A percentile compares a stretch with the other conserved stretches of the same genome.
Conservation (phyloP, 1,140 invertebrate species). For the Dinoponera quadriceps region DNA sequence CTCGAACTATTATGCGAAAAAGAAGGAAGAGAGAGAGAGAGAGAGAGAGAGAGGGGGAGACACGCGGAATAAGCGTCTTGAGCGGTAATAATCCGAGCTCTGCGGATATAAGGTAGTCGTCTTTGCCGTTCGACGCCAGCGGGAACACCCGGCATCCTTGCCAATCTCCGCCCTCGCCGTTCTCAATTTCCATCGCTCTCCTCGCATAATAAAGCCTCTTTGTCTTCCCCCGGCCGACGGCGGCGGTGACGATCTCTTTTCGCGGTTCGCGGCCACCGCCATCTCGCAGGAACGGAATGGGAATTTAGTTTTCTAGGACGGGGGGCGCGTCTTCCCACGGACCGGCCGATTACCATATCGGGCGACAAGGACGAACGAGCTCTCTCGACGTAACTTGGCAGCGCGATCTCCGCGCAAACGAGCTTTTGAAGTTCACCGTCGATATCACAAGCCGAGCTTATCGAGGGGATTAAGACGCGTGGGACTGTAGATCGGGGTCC, state of each 20-base stretch:
- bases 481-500: not conserved
- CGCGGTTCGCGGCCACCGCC: conserved; percentile 38
- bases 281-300: conserved; percentile 55
- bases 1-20: not conserved
- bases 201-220: conserved; percentile 76
- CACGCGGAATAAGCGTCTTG: conserved; percentile 2
- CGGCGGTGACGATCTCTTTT: conserved; percentile 37
- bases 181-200: conserved; percentile 72
- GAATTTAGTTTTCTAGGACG: conserved; percentile 68
- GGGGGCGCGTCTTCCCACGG: conserved; percentile 61
- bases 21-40: not conserved
- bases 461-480: conserved; percentile 13
- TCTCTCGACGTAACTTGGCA: conserved; percentile 38
- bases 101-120: conserved; percentile 68
- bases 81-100: conserved; percentile 60
- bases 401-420: conserved; percentile 30
- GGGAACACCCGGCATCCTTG: conserved; percentile 49
- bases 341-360: conserved; percentile 73
- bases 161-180: conserved; percentile 68
- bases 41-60: not conserved
- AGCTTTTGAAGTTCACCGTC: conserved; percentile 42
- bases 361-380: conserved; percentile 46
- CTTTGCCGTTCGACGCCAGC: conserved; percentile 39
- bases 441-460: conserved; percentile 22
- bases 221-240: conserved; percentile 52